Percentiles rank a stretch among this genome's conserved stretches.
Conservation (phyloP, 2,113 vertebrate genomes). For the Apaloderma vittatum region DNA sequence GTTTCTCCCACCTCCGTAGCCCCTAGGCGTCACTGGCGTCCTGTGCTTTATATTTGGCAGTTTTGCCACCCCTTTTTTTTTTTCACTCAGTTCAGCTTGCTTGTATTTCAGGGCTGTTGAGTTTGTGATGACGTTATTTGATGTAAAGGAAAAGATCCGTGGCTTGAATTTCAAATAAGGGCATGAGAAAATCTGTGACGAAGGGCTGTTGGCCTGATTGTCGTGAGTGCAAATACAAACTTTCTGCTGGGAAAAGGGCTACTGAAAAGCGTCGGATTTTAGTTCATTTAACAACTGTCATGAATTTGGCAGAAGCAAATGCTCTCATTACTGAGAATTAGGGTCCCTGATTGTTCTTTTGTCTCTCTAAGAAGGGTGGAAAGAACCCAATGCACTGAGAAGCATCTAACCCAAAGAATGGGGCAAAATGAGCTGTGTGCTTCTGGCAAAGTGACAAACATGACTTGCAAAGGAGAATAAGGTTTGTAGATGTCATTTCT, state of each 20-base stretch:
- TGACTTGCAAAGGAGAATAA: neutral
- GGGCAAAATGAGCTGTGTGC: neutral
- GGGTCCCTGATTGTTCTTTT: neutral
- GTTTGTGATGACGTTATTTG: neutral
- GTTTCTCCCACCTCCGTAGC: neutral
- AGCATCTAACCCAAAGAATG: neutral
- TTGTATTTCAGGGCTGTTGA: neutral
- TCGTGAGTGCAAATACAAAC: neutral
- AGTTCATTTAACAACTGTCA: neutral
- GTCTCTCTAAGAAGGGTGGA: neutral
- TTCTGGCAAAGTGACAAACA: neutral
- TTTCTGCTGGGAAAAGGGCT: neutral
- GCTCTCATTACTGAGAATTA: neutral
- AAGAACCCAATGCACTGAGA: neutral
- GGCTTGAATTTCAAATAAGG: neutral
- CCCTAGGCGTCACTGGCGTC: slow-evolving; percentile 61
- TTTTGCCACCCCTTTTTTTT: neutral
- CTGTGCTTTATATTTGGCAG: neutral
- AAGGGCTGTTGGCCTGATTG: neutral
- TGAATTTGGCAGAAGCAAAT: neutral
- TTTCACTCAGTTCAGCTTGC: neutral
- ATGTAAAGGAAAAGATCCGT: neutral
- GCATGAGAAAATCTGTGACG: neutral
- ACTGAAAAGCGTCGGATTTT: neutral
- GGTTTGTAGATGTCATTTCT: neutral